phyloP scores from a whole-genome alignment of 23 tunicate species.

The Aplidium turbinatum region DNA sequence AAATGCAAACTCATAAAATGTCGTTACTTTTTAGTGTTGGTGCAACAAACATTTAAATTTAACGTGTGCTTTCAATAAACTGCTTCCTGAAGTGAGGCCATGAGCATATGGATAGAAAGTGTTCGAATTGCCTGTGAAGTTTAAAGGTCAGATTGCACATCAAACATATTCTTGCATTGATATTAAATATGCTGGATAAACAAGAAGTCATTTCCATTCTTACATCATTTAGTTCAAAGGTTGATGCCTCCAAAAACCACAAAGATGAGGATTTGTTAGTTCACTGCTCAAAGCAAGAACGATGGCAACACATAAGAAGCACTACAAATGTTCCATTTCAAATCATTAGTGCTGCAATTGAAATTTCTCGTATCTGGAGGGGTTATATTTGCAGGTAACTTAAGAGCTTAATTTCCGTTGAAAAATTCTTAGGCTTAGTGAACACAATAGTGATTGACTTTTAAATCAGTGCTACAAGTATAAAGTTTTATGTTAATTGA shows the following conservation, averaged over 20 bases:
- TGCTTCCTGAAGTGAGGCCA: no score
- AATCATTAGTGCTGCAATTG: slow-evolving; percentile 55
- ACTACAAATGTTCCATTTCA: slow-evolving; percentile 11
- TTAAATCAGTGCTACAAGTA: no score
- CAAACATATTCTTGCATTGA: background rate
- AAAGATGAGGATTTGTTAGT: slow-evolving; percentile 25
- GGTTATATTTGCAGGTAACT: slow-evolving; percentile 76
- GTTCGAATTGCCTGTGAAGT: no score
- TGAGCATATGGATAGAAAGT: no score
- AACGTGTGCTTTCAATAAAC: no score
- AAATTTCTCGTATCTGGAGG: slow-evolving; percentile 64
- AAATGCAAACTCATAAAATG: no score
- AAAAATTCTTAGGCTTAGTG: no score
- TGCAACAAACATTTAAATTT: no score
- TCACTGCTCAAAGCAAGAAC: slow-evolving; percentile 34
- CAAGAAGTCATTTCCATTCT: background rate
- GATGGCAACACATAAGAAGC: slow-evolving; percentile 24
- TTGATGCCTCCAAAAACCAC: background rate
- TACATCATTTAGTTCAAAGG: background rate
- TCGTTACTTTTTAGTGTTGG: no score
- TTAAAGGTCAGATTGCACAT: background rate
- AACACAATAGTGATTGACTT: no score
- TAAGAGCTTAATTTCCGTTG: no score
- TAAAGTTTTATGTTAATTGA: no score
- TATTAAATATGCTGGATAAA: background rate